Evolutionary conservation across 2,888 invertebrate species (phyloP), one percentile per base, ranked within the genome.

Genomic region (Pediacus dermestoides): DNA sequence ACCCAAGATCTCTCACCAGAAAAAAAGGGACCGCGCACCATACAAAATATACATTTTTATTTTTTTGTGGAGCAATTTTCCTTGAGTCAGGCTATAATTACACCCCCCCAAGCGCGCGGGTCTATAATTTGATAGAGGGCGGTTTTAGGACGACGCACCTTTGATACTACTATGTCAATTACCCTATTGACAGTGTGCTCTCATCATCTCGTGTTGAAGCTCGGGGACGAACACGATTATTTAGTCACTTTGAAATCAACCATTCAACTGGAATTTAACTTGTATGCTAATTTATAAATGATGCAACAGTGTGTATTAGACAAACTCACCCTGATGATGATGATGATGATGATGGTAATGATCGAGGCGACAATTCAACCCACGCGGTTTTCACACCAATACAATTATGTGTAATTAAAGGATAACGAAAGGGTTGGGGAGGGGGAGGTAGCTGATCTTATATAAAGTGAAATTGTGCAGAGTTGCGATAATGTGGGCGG

Each of bases 141-240:
- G 64, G 60, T 58, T 28, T 28, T 54, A 57, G 58, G 54, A 55
- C n/a, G n/a, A n/a, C 58, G 61, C 62, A 65, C 64, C 64, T 66
- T 66, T 66, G 62, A 66, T 64, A 64, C 63, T 63, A 59, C 62
- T 53, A 63, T 63, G 63, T 65, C 66, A 66, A 66, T 66, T 64
- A 64, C 58, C 56, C 53, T 52, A 52, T 53, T 51, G 53, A 48
- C 50, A 48, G 42, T 18, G n/a, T n/a, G 39, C 33, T 33, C 26
- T 33, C 23, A 31, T 16, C 31, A 33, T 28, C 28, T 18, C 21
- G 6, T 18, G n/a, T 18, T 7, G n/a, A n/a, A n/a, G n/a, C n/a
- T n/a, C n/a, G n/a, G n/a, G n/a, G n/a, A n/a, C n/a, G n/a, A 6
- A 18, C 6, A 18, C 21, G n/a, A 9, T 28, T 28, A 28, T 28